These are phyloP conservation scores for Drosophila mauritiana DNA, from an alignment of 1,140 invertebrate genomes.

Conservation along the genomic window DNA sequence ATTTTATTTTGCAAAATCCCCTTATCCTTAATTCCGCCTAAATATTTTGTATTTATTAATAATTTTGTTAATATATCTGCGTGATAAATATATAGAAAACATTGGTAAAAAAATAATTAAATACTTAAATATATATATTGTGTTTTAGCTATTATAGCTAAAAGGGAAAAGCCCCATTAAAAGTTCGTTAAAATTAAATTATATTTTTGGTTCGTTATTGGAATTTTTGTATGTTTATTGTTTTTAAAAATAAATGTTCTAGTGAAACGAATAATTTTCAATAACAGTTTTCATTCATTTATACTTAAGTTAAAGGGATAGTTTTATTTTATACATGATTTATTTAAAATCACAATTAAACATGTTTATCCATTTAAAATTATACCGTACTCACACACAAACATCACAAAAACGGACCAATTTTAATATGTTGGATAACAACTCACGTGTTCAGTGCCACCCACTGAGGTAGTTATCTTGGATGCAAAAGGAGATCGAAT, in stretches of 20 bases:
- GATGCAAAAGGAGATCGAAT: conserved; percentile 82
- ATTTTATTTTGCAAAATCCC: too few relatives aligned
- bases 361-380: conserved; percentile 61
- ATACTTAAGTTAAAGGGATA: not conserved
- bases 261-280: too few relatives aligned
- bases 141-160: conserved; percentile 33
- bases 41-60: too few relatives aligned
- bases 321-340: not conserved
- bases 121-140: conserved; percentile 5
- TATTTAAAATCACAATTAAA: conserved; percentile 25
- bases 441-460: conserved; percentile 72
- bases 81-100: conserved; percentile 64
- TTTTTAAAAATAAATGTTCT: too few relatives aligned
- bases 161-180: not conserved
- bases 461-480: conserved; percentile 78
- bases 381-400: conserved; percentile 30
- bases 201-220: not conserved
- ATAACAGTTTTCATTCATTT: not conserved
- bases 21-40: too few relatives aligned
- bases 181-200: not conserved
- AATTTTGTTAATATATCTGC: conserved; percentile 5
- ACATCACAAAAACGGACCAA: conserved; percentile 39
- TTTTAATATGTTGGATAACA: conserved; percentile 16
- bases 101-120: conserved; percentile 67
- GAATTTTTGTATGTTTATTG: too few relatives aligned